phyloP scores from a whole-genome alignment of 2,113 vertebrate species.

The Micronisus gabar region DNA sequence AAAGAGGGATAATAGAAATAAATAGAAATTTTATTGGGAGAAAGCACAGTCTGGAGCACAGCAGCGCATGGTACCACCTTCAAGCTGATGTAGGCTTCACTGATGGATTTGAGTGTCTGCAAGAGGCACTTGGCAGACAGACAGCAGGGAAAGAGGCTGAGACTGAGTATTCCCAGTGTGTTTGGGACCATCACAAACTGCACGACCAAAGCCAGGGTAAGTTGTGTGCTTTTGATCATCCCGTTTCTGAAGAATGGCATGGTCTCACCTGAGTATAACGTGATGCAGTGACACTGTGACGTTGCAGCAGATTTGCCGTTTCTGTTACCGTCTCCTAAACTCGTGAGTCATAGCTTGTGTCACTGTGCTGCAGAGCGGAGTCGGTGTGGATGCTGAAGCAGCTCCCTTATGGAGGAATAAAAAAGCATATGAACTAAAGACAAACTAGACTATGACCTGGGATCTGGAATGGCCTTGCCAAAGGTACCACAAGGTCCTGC shows the following conservation, averaged over 20 bases:
- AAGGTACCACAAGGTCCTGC: background rate
- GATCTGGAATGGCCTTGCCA: background rate
- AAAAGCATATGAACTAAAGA: background rate
- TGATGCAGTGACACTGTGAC: background rate
- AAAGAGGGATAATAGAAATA: background rate
- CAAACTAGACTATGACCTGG: background rate
- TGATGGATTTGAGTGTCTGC: background rate
- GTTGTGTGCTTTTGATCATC: background rate
- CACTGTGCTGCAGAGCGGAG: background rate
- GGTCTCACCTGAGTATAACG: background rate
- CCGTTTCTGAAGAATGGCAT: background rate
- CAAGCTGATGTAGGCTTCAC: background rate
- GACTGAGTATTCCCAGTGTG: background rate
- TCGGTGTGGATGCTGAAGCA: background rate
- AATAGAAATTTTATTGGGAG: background rate
- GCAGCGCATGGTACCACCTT: background rate
- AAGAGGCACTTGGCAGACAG: background rate
- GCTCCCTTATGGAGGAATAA: background rate
- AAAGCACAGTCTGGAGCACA: background rate
- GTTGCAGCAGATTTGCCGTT: background rate
- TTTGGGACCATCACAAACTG: background rate
- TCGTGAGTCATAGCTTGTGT: background rate
- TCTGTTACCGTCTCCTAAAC: background rate
- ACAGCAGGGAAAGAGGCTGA: background rate
- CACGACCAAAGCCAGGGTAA: background rate